These are phyloP conservation scores for Coranthus polyacanthus DNA, from an alignment of 2,797 vertebrate species.

Conservation along the genomic window DNA sequence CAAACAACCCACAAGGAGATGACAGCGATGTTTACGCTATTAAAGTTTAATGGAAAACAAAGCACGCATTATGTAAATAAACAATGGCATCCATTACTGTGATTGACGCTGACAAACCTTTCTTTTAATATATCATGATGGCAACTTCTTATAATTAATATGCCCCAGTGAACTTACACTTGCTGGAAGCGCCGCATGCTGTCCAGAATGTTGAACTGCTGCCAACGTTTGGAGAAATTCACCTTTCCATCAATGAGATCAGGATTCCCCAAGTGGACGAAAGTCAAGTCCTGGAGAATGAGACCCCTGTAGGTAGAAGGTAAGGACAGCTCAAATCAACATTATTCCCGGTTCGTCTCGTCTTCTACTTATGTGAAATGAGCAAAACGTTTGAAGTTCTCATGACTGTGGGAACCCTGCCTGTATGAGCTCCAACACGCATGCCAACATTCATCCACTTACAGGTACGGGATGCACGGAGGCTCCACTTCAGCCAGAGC, in stretches of 20 bases:
- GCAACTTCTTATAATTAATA: slow-evolving; percentile 4
- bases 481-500: slow-evolving; percentile 96
- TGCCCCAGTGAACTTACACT: slow-evolving; percentile 88
- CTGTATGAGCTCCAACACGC: background rate
- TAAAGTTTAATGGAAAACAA: slow-evolving; percentile 33
- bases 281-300: slow-evolving; percentile 98
- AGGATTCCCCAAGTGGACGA: slow-evolving; percentile 98
- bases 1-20: slow-evolving; percentile 1
- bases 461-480: slow-evolving; percentile 98
- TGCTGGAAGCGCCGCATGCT: slow-evolving; percentile 99
- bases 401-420: too few relatives aligned
- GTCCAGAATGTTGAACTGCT: slow-evolving; percentile 99
- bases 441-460: slow-evolving; percentile 71
- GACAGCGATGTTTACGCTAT: slow-evolving; percentile 16
- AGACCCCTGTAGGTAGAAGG: slow-evolving; percentile 88
- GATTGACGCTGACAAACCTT: slow-evolving; percentile 27
- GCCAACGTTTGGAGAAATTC: slow-evolving; percentile 99
- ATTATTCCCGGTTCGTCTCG: too few relatives aligned
- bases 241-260: slow-evolving; percentile 97
- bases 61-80: slow-evolving; percentile 4
- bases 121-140: slow-evolving; percentile 11
- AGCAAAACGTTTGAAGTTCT: too few relatives aligned
- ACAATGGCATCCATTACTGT: slow-evolving; percentile 20
- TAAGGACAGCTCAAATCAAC: background rate
- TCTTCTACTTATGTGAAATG: too few relatives aligned